Percentiles rank a stretch among this genome's conserved stretches.
Evolutionary conservation across 2,113 vertebrate genomes (phyloP).

Genomic region (Plestiodon gilberti): DNA sequence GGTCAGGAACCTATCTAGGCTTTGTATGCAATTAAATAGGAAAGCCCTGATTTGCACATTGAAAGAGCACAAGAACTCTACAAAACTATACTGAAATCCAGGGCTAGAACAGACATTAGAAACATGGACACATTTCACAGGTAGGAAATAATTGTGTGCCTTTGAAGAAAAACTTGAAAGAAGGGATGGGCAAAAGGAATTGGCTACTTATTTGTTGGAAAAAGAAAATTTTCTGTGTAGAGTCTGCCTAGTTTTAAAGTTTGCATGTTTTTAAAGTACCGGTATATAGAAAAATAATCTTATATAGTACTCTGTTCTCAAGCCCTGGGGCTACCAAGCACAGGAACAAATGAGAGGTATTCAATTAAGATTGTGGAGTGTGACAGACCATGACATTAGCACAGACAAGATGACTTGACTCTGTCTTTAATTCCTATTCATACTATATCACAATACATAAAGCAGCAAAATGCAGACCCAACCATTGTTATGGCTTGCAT

Average conservation of each 20-base stretch:
- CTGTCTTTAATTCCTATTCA: not conserved
- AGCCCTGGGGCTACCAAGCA: constrained; percentile 3
- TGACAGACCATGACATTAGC: constrained; percentile 31
- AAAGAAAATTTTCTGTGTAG: constrained; percentile 40
- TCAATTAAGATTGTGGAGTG: constrained; percentile 22
- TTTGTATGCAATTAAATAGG: not conserved
- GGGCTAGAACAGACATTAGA: constrained; percentile 19
- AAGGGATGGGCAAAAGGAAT: not conserved
- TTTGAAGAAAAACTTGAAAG: constrained; percentile 15
- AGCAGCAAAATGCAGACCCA: constrained; percentile 3
- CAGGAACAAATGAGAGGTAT: not conserved
- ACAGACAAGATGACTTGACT: not conserved
- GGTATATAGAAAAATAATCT: constrained; percentile 31
- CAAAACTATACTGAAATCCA: constrained; percentile 45
- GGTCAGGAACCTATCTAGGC: no score
- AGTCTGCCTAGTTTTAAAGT: not conserved
- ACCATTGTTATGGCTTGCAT: not conserved
- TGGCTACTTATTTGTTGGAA: constrained; percentile 25
- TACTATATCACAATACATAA: constrained; percentile 7
- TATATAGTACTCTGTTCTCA: constrained; percentile 22
- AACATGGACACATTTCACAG: not conserved
- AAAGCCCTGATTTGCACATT: not conserved
- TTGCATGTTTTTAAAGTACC: constrained; percentile 23
- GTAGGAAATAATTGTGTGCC: constrained; percentile 1
- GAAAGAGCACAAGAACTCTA: not conserved